These are phyloP conservation scores for Oligia strigilis DNA, from an alignment of 2,888 invertebrate genomes.

Conservation along the genomic window DNA sequence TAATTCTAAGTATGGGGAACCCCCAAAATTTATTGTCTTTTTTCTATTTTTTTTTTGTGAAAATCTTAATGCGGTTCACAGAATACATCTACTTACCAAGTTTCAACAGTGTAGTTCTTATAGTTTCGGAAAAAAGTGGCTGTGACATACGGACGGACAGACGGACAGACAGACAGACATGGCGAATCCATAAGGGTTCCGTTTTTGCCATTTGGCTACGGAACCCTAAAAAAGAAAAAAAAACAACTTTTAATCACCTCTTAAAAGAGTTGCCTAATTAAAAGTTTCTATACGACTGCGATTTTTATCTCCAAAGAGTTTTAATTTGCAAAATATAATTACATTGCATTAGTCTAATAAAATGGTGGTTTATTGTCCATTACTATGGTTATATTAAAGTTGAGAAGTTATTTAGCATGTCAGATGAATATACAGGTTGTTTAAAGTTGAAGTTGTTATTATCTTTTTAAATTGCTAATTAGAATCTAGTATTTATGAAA, in stretches of 20 bases:
- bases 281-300: conserved; percentile 52
- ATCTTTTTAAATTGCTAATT: conserved; percentile 33
- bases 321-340: conserved; percentile 51
- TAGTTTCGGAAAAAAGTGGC: too few species aligned
- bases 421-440: conserved; percentile 10
- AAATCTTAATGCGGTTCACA: too few species aligned
- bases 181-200: too few species aligned
- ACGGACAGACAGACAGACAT: too few species aligned
- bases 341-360: conserved; percentile 17
- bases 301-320: conserved; percentile 42
- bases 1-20: too few species aligned
- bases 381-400: conserved; percentile 14
- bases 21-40: too few species aligned
- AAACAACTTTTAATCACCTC: conserved; percentile 51
- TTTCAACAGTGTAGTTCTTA: too few species aligned
- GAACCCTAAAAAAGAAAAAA: not conserved
- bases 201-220: too few species aligned
- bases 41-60: too few species aligned
- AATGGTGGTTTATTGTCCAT: conserved; percentile 3
- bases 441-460: conserved; percentile 4
- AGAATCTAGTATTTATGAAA: conserved; percentile 48
- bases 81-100: too few species aligned
- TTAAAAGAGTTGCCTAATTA: conserved; percentile 60
- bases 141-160: too few species aligned
- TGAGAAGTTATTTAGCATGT: conserved; percentile 13